Evolutionary conservation across 2,797 vertebrate genomes (phyloP), one percentile per base, ranked within the genome.

Genomic region (Cyprinodon diabolis): DNA sequence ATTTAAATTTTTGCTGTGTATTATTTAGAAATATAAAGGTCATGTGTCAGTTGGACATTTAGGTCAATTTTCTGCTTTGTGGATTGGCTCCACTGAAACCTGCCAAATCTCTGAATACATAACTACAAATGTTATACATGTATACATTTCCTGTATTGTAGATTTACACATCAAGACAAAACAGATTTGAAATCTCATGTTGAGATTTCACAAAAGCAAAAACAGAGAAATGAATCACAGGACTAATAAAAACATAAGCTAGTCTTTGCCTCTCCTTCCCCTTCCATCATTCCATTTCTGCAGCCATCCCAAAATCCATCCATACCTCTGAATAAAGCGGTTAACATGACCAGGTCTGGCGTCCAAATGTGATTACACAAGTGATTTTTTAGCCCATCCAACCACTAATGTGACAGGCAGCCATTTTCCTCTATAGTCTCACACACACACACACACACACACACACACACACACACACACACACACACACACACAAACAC

Each of bases 401-500:
- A 89, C 88, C 90, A 90, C 88, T 92, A 92, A 92, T 92, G 90
- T 91, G 90, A 91, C 91, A 91, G 90, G 88, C 88, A 88, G 87
- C 88, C 89, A 86, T 90, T 90, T 87, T 90, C 87, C 48, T 66
- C 77, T 74, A 78, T 71, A 83, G 80, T 78, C 72, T 80, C 83
- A 77, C 66, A 72, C 91, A 76, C 88, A 92, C 90, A 89, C 86
- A 84, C 84, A 83, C 91, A 86, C 55, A 57, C 74, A 68, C 68
- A 72, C 25, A 30, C 25, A 30, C 30, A 30, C 30, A 35, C 83
- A 77, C 66, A 72, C 91, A 76, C 88, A 92, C 90, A 89, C 86
- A 84, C 84, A 83, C 91, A 86, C 55, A 57, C 74, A 68, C 68
- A 72, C 25, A 30, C 25, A 30, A 2, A 30, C 30, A 77, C 77